Conservation (phyloP, 2,113 vertebrate species). For the Elaphurus davidianus region DNA sequence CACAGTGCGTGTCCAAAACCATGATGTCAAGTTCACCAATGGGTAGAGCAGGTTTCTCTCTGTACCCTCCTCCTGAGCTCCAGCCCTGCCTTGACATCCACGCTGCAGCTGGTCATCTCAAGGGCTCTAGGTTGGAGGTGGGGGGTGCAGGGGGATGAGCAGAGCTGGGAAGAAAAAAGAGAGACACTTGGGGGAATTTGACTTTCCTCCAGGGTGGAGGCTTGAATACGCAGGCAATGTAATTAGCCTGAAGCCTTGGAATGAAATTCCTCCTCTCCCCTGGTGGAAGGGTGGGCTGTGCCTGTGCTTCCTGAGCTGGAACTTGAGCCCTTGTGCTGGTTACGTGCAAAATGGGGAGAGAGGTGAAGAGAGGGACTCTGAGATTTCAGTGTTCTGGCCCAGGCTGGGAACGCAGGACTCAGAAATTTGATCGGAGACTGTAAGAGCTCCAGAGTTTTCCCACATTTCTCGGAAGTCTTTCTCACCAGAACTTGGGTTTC, state of each 20-base stretch:
- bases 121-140: background rate
- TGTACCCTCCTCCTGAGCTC: background rate
- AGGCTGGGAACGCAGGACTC: background rate
- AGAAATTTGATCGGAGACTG: constrained; percentile 8
- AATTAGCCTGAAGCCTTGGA: background rate
- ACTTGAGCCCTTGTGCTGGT: background rate
- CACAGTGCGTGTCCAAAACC: background rate
- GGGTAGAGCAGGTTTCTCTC: background rate
- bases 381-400: background rate
- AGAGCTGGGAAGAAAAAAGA: background rate
- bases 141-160: fast-evolving
- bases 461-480: constrained; percentile 15
- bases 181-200: background rate
- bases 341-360: background rate
- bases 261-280: background rate
- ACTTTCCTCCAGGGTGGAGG: constrained; percentile 12
- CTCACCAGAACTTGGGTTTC: constrained; percentile 7
- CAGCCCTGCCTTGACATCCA: background rate
- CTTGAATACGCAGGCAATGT: background rate
- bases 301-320: background rate
- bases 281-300: background rate
- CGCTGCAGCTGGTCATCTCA: fast-evolving
- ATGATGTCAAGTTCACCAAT: background rate
- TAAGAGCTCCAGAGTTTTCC: background rate
- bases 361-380: background rate